These are phyloP conservation scores for Crenichthys baileyi DNA, from an alignment of 2,797 vertebrate genomes.

Conservation along the genomic window DNA sequence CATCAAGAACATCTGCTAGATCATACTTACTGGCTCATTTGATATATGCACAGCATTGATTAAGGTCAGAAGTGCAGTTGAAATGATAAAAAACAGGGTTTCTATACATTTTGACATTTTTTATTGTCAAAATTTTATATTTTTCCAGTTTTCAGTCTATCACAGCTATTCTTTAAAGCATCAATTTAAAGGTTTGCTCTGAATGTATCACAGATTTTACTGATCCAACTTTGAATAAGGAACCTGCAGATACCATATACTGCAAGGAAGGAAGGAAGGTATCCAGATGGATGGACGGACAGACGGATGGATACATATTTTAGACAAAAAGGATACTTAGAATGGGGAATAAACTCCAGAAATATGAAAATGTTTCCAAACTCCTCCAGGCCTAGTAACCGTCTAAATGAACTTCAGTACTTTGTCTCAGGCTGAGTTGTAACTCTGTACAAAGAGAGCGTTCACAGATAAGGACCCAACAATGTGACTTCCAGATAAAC, in stretches of 20 bases:
- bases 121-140: not conserved
- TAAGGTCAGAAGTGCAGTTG: not conserved
- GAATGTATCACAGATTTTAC: not conserved
- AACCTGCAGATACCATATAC: not conserved
- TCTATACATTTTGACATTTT: not conserved
- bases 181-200: not conserved
- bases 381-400: not conserved
- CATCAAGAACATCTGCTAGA: slow-evolving; percentile 8
- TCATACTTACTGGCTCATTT: not conserved
- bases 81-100: not conserved
- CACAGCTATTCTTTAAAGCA: not conserved
- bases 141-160: not conserved
- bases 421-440: not conserved
- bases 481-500: slow-evolving; percentile 41
- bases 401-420: not conserved
- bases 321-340: not conserved
- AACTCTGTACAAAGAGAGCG: not conserved
- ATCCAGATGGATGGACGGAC: not conserved
- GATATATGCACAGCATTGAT: not conserved
- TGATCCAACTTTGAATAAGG: not conserved
- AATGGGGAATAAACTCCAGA: no score
- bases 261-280: not conserved
- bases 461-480: slow-evolving; percentile 19
- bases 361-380: not conserved
- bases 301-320: not conserved